phyloP scores from a whole-genome alignment of 2,113 vertebrate genomes.

The Rhadina sibilatrix region DNA sequence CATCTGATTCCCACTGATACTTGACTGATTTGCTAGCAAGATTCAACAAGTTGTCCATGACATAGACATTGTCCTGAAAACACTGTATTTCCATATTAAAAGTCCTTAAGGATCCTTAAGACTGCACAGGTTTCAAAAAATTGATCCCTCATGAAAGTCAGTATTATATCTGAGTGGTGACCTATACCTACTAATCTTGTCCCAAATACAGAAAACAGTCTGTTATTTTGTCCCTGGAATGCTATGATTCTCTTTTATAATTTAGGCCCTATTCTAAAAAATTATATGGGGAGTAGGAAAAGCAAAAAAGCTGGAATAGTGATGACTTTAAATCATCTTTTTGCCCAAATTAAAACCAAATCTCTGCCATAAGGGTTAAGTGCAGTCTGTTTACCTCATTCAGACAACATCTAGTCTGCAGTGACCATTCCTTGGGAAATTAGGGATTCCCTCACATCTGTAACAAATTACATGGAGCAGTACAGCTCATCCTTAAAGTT shows the following conservation, averaged over 20 bases:
- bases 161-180: neutral
- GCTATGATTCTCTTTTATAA: neutral
- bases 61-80: neutral
- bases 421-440: conserved; percentile 65
- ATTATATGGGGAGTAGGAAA: neutral
- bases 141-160: neutral
- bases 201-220: neutral
- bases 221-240: neutral
- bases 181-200: neutral
- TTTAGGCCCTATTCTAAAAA: neutral
- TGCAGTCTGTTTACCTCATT: conserved; percentile 9
- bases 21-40: neutral
- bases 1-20: neutral
- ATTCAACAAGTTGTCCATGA: neutral
- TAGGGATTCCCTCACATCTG: conserved; percentile 61
- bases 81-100: neutral
- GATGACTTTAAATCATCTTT: neutral
- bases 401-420: conserved; percentile 32
- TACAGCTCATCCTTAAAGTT: conserved; percentile 55
- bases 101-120: neutral
- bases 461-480: neutral
- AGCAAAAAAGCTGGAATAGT: neutral
- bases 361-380: conserved; percentile 16
- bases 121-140: neutral
- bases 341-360: neutral